phyloP scores from a whole-genome alignment of 2,797 vertebrate genomes.

The Chiroxiphia lanceolata region DNA sequence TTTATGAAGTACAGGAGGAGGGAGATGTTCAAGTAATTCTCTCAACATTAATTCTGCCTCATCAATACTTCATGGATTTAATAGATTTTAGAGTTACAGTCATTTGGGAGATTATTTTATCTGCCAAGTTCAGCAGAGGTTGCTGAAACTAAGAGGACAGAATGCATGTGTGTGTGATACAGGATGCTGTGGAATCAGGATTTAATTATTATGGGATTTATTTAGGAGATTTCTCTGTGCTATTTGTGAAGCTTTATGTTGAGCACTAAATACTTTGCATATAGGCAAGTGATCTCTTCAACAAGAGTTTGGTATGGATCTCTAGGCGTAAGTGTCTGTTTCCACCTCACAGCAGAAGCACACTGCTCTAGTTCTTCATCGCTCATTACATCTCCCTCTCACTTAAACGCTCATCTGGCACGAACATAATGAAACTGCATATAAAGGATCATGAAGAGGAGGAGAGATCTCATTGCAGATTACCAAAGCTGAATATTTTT shows the following conservation, averaged over 20 bases:
- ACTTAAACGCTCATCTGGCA: conserved; percentile 24
- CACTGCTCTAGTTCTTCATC: neutral
- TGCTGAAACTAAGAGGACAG: conserved; percentile 30
- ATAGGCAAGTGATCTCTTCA: conserved; percentile 15
- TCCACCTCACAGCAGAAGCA: neutral
- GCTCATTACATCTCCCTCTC: neutral
- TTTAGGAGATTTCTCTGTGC: conserved; percentile 39
- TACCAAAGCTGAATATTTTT: conserved; percentile 39
- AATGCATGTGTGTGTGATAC: neutral
- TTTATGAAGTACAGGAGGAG: neutral
- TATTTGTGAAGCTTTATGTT: conserved; percentile 30
- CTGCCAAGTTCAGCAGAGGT: neutral
- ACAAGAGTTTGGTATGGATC: neutral
- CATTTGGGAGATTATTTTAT: conserved; percentile 15
- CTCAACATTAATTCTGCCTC: neutral
- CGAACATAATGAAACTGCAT: conserved; percentile 6
- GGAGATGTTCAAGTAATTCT: neutral
- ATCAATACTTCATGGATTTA: conserved; percentile 48
- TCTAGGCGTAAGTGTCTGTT: conserved; percentile 24
- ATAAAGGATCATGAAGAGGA: neutral
- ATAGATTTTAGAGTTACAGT: conserved; percentile 18
- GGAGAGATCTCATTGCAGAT: conserved; percentile 52
- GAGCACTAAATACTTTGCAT: neutral
- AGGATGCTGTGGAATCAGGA: neutral
- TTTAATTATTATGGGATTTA: conserved; percentile 46